Conservation (phyloP, 1,140 invertebrate genomes). For the Magallana gigas region DNA sequence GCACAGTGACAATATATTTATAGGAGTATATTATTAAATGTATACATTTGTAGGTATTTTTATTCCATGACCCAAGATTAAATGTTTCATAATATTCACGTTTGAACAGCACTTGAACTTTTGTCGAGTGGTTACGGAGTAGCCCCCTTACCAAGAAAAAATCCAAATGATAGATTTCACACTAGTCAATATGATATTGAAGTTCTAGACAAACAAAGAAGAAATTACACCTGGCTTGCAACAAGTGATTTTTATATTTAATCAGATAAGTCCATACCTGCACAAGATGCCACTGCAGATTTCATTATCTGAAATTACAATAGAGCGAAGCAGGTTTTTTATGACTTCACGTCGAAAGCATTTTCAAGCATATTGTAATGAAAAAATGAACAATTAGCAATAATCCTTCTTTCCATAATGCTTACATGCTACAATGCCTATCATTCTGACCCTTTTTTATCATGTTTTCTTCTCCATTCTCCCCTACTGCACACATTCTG, state of each 20-base stretch:
- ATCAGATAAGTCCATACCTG: too few species aligned
- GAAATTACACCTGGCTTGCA: constrained; percentile 7
- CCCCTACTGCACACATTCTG: background rate
- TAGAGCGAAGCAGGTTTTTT: background rate
- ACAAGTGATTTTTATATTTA: too few species aligned
- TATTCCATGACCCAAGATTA: background rate
- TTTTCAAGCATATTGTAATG: background rate
- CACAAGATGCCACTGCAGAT: too few species aligned
- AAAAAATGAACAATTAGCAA: background rate
- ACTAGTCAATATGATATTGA: constrained; percentile 5
- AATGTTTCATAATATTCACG: constrained; percentile 10
- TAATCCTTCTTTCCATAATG: constrained; percentile 7
- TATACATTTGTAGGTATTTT: background rate
- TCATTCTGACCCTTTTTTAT: background rate
- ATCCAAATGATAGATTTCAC: background rate
- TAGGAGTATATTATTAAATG: background rate
- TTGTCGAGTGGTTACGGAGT: background rate
- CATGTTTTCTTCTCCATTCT: background rate
- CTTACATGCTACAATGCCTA: background rate
- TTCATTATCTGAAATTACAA: background rate
- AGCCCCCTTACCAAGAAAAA: background rate
- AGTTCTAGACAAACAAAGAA: constrained; percentile 4
- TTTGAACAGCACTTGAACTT: constrained; percentile 34
- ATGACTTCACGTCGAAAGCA: background rate
- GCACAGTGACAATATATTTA: background rate